Conservation (phyloP, 2,113 vertebrate species). For the Ellobius talpinus region DNA sequence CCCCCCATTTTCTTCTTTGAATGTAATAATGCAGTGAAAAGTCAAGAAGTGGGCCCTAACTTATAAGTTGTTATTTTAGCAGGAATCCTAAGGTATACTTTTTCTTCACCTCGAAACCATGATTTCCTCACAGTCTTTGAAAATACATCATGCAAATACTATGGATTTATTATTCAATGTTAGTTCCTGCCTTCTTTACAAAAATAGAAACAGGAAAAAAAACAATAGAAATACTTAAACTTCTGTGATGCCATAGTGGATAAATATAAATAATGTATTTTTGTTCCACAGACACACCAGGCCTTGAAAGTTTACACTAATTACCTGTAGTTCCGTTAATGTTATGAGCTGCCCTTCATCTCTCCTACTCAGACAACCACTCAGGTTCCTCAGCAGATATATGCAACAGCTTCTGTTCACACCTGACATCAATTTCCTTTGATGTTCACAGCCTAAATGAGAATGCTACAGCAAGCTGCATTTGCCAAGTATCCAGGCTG, state of each 20-base stretch:
- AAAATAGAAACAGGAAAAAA: conserved; percentile 78
- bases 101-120: conserved; percentile 53
- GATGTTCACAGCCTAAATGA: conserved; percentile 93
- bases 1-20: not conserved
- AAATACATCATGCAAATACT: not conserved
- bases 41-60: not conserved
- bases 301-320: conserved; percentile 91
- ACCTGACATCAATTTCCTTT: conserved; percentile 94
- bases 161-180: conserved; percentile 82
- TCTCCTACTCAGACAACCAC: conserved; percentile 87
- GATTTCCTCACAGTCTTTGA: conserved; percentile 14
- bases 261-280: conserved; percentile 87
- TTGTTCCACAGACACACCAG: conserved; percentile 85
- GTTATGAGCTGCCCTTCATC: conserved; percentile 90
- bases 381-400: conserved; percentile 90
- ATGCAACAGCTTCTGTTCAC: conserved; percentile 93
- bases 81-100: not conserved
- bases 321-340: conserved; percentile 91
- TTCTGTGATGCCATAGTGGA: conserved; percentile 81
- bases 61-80: conserved; percentile 8
- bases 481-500: conserved; percentile 91
- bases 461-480: conserved; percentile 91
- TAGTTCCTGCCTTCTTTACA: conserved; percentile 79
- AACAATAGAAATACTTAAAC: conserved; percentile 85
- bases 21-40: not conserved